These are phyloP conservation scores for Albula goreensis DNA, from an alignment of 2,113 vertebrate species.

Conservation along the genomic window DNA sequence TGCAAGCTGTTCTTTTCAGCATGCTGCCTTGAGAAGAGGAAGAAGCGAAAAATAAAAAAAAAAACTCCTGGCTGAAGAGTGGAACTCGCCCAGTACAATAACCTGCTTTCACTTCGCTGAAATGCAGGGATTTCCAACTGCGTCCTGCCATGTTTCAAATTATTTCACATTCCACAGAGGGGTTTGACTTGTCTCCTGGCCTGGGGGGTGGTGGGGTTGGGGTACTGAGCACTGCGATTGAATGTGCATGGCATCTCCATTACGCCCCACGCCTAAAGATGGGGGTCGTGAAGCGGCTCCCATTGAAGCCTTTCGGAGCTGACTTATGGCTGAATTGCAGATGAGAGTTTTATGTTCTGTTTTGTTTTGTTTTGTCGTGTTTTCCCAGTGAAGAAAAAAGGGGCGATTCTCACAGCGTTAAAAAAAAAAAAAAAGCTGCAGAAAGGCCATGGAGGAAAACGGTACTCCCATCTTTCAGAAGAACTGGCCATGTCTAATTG, in stretches of 20 bases:
- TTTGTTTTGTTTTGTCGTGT: conserved; percentile 47
- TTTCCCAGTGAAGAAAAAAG: conserved; percentile 45
- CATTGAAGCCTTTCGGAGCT: conserved; percentile 13
- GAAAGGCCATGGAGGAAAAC: conserved; percentile 51
- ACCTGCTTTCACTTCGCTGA: not conserved
- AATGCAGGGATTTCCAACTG: not conserved
- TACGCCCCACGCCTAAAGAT: not conserved
- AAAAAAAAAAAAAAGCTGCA: conserved; percentile 38
- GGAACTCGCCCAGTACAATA: not conserved
- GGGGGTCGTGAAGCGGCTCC: conserved; percentile 19
- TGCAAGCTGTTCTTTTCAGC: not conserved
- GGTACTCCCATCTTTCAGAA: conserved; percentile 58
- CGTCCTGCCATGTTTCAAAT: not conserved
- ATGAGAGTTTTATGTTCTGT: conserved; percentile 55
- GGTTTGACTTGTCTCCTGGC: not conserved
- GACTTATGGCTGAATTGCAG: conserved; percentile 58
- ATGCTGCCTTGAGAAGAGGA: not conserved
- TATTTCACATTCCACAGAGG: conserved; percentile 10
- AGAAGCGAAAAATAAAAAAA: not conserved
- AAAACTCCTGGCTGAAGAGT: not conserved
- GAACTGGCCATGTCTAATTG: conserved; percentile 70
- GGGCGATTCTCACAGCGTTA: conserved; percentile 52
- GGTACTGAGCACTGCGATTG: conserved; percentile 17
- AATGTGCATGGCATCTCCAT: conserved; percentile 32
- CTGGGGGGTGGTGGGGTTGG: conserved; percentile 1